Evolutionary conservation across 2,888 invertebrate species (phyloP).

Genomic region (Prosapia bicincta): DNA sequence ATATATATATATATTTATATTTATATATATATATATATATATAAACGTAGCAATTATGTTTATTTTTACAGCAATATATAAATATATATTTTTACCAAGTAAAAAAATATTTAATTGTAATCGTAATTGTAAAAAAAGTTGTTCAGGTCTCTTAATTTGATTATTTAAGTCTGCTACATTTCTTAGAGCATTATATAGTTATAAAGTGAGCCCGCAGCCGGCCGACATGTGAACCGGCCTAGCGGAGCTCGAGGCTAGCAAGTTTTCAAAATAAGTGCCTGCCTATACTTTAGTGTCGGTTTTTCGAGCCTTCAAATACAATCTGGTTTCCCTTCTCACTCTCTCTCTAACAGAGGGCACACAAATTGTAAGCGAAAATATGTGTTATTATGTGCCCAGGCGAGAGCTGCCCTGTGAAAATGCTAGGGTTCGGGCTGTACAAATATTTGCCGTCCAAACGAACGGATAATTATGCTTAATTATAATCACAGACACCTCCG

Average conservation of each 20-base stretch:
- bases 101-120: too few species aligned
- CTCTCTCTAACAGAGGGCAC: constrained; percentile 15
- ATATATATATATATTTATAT: too few species aligned
- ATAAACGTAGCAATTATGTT: too few species aligned
- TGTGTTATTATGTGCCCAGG: constrained; percentile 27
- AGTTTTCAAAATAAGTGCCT: constrained; percentile 24
- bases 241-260: constrained; percentile 15
- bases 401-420: constrained; percentile 14
- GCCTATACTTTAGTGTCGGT: constrained; percentile 31
- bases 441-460: constrained; percentile 28
- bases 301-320: constrained; percentile 30
- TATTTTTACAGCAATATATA: too few species aligned
- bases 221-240: constrained; percentile 18
- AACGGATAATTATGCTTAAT: constrained; percentile 18
- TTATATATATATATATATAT: too few species aligned
- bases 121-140: too few species aligned
- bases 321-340: constrained; percentile 22
- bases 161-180: too few species aligned
- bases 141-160: too few species aligned
- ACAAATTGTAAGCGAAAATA: constrained; percentile 31
- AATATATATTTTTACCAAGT: too few species aligned
- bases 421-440: constrained; percentile 18
- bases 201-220: not conserved
- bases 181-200: too few species aligned
- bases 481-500: constrained; percentile 12